Conservation (phyloP, 2,797 vertebrate species). For the Poliocrania exsul region DNA sequence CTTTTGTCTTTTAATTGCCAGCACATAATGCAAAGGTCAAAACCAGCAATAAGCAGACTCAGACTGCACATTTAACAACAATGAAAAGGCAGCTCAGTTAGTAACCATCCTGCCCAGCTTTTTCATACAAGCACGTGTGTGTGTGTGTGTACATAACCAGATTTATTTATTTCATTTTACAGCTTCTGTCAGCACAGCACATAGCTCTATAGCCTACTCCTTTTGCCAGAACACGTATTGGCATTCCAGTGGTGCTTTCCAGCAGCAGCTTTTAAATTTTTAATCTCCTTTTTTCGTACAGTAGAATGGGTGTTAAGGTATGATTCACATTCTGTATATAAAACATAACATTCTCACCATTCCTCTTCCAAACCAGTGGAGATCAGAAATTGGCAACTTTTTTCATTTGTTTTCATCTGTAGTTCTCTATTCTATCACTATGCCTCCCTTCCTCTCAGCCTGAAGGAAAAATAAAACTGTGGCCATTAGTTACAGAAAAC, state of each 20-base stretch:
- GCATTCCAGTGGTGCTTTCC: not conserved
- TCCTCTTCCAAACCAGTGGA: not conserved
- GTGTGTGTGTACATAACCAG: fast-evolving
- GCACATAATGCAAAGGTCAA: not conserved
- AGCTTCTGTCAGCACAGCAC: not conserved
- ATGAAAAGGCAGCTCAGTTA: not conserved
- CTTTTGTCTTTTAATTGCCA: not conserved
- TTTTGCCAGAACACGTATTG: not conserved
- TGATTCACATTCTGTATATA: not conserved
- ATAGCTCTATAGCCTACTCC: not conserved
- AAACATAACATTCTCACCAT: not conserved
- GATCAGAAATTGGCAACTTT: not conserved
- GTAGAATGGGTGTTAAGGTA: not conserved
- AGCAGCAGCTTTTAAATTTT: not conserved
- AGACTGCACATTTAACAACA: not conserved
- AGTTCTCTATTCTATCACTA: not conserved
- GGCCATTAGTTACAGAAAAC: not conserved
- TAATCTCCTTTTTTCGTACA: not conserved
- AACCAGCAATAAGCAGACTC: not conserved
- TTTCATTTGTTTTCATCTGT: not conserved
- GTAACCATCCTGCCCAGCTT: not conserved
- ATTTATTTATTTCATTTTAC: not conserved
- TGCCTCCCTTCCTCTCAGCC: not conserved
- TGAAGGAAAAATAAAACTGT: not conserved
- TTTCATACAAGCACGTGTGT: not conserved